Base-by-base conservation (phyloP, 1,140 invertebrate species). In the Drosophila grimshawi region DNA sequence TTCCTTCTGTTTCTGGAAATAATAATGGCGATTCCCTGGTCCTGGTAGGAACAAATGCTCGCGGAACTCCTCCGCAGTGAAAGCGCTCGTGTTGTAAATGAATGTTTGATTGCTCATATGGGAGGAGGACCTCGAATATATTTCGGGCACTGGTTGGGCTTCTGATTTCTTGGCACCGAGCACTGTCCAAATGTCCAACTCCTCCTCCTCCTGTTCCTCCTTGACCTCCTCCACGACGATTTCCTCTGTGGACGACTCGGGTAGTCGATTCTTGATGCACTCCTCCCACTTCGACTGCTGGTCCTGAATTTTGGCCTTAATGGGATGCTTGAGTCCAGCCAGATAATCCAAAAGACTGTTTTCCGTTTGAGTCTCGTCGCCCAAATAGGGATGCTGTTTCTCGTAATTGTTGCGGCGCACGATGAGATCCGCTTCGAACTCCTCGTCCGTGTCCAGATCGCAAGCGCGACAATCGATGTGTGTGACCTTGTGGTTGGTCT, bases 391-490 rank as follows among this genome's bases (percentile, higher is more conserved):
- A 48, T 88, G 60, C 2, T 39, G 11, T 0, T 37, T 3, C 3
- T 56, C 52, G 30, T 77, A 88, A 3, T 78, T 74, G 51, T 92
- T 92, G 1, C 91, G 77, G 3, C 86, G 57, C 29, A 92, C 7
- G n/a, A 92, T 65, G 0, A 91, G 32, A 27, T 86, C 77, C 19
- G 75, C 73, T 37, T 92, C 88, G 5, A 73, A 75, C 57, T 91
- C 88, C 19, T 73, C 46, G 2, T 89, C 70, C 0, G 5, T 0
- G 30, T 35, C 49, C 11, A 92, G 6, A 0, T 66, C 65, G 33
- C 91, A 92, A 11, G 49, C 81, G 5, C 81, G 79, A 35, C 74
- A 83, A 41, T 92, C 80, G 4, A 86, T 52, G 5, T 81, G 48
- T 2, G 55, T 3, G 2, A 90, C 30, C 4, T 48, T 61, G 2